Evolutionary conservation across 2,888 invertebrate genomes (phyloP), one percentile per base, ranked within the genome.

Genomic region (Automeris io): DNA sequence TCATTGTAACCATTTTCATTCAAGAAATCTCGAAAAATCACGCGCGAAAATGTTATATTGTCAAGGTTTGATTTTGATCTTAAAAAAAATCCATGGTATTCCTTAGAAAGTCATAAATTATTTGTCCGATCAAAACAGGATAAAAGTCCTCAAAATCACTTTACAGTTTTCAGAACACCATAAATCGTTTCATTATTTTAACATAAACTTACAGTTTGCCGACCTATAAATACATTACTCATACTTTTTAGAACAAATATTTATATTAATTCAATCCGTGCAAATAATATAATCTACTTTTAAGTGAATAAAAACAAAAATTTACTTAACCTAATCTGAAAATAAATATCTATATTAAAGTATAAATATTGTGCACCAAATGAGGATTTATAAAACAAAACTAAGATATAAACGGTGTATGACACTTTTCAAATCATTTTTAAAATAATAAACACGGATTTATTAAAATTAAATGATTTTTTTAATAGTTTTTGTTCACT

Each of bases 1-100:
- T 87, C 86, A 87, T 87, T 58, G 87, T 87, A 64, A 87, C 87
- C 87, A 87, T 87, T 76, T 67, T 86, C 72, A 63, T 57, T 51
- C 47, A 39, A 46, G 52, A 53, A 43, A 35, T 41, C 39, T 16
- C 32, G 45, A 32, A 25, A 19, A 35, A 29, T 33, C 34, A 23
- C 5, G 9, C 11, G 22, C 11, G 6, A 8, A 32, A 37, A 9
- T 29, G 4, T 7, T 16, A 26, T 26, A 13, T 7, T 12, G 4
- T 16, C 1, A 8, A 16, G 2, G 16, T n/a, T 26, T 5, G 2
- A 13, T 12, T 5, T 12, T 12, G n/a, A n/a, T 25, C 8, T 19
- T 19, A 19, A 5, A 19, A 6, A 13, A 1, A 26, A 12, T 26
- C 25, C 25, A 26, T 12, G 6, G 25, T 26, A 26, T 7, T 26